Evolutionary conservation across 2,113 vertebrate species (phyloP).

Genomic region (Gallinago jamesoni): DNA sequence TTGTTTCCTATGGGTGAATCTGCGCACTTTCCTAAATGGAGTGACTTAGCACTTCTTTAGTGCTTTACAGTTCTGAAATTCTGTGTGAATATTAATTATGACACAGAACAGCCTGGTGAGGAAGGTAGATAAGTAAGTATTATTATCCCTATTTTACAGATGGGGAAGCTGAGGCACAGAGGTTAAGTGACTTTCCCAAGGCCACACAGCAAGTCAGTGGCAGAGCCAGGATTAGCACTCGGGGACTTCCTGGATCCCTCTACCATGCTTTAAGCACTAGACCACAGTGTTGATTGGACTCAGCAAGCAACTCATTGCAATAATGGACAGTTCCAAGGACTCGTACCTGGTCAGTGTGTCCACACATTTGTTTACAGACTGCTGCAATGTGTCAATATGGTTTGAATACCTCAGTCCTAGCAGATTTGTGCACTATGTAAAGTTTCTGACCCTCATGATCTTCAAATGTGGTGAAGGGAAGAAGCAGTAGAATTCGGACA

Average conservation of each 20-base stretch:
- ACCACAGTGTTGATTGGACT: slow-evolving; percentile 37
- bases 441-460: neutral
- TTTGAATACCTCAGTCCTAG: neutral
- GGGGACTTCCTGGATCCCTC: slow-evolving; percentile 22
- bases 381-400: neutral
- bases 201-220: slow-evolving; percentile 42
- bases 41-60: neutral
- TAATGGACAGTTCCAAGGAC: slow-evolving; percentile 60
- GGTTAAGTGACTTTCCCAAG: slow-evolving; percentile 59
- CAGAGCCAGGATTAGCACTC: slow-evolving; percentile 25
- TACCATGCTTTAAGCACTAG: slow-evolving; percentile 46
- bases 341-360: slow-evolving; percentile 52
- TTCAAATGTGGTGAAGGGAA: neutral
- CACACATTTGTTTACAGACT: slow-evolving; percentile 21
- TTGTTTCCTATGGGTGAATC: neutral
- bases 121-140: slow-evolving; percentile 29
- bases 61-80: neutral
- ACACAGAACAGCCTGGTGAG: neutral
- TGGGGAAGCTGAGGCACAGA: slow-evolving; percentile 60
- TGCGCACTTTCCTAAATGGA: neutral
- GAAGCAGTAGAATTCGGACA: neutral
- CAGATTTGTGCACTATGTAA: neutral
- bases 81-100: neutral
- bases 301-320: slow-evolving; percentile 51
- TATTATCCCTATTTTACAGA: slow-evolving; percentile 65